Evolutionary conservation across 2,888 invertebrate species (phyloP).

Genomic region (Tyria jacobaeae): DNA sequence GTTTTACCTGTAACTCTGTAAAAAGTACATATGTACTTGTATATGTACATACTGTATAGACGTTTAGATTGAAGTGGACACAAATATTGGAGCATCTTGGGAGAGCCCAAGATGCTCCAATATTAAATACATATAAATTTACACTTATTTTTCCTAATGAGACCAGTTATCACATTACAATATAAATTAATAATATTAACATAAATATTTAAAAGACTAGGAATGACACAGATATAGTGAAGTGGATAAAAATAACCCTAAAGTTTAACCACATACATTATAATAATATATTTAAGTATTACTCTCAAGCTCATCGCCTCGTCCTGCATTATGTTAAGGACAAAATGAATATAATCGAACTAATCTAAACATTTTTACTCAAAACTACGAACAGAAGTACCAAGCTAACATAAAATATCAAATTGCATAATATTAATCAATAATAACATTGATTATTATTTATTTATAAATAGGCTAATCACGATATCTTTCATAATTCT

Average conservation of each 20-base stretch:
- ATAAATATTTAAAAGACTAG: conserved; percentile 3
- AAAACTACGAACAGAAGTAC: not conserved
- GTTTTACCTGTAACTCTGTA: too few species aligned
- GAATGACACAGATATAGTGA: not conserved
- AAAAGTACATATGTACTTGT: too few species aligned
- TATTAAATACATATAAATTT: not conserved
- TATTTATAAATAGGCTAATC: conserved; percentile 5
- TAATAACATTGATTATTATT: not conserved
- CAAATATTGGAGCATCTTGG: too few species aligned
- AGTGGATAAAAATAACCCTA: not conserved
- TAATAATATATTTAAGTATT: not conserved
- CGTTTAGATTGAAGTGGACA: too few species aligned
- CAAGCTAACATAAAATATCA: not conserved
- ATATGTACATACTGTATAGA: too few species aligned
- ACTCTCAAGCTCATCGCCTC: too few species aligned
- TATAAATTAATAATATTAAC: not conserved
- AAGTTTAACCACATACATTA: not conserved
- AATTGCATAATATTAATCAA: not conserved
- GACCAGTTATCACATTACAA: conserved; percentile 9
- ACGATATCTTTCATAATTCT: conserved; percentile 7
- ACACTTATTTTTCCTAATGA: conserved; percentile 2
- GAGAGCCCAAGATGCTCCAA: not conserved
- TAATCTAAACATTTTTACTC: not conserved
- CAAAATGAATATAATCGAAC: not conserved
- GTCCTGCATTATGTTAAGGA: not conserved